A percentile compares a stretch with the other conserved stretches of the same genome.
These are phyloP conservation scores for Carassius carassius DNA, from an alignment of 2,113 vertebrate species.

Conservation along the genomic window DNA sequence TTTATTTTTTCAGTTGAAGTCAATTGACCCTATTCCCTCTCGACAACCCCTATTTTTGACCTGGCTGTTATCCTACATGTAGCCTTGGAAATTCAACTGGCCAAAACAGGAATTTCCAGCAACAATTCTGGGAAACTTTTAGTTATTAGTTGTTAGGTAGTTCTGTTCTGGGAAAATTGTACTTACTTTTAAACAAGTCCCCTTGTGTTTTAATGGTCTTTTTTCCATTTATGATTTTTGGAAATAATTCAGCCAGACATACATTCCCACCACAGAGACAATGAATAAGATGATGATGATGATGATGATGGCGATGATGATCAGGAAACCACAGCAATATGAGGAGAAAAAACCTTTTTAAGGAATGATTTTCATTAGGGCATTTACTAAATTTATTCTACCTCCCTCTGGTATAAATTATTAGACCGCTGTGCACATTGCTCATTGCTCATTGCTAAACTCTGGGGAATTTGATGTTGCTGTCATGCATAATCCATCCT, in stretches of 20 bases:
- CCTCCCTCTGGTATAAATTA: conserved; percentile 4
- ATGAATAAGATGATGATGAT: background rate
- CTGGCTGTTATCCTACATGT: background rate
- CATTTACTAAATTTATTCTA: background rate
- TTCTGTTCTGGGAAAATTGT: background rate
- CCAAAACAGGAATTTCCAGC: background rate
- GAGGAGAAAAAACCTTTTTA: background rate
- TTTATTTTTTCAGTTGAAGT: background rate
- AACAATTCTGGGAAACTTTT: background rate
- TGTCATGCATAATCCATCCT: background rate
- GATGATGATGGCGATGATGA: too few relatives aligned
- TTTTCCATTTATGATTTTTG: background rate
- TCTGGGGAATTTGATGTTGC: background rate
- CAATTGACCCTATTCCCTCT: background rate
- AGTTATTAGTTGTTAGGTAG: background rate
- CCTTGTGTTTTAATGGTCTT: background rate
- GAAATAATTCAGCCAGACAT: background rate
- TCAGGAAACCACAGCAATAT: background rate
- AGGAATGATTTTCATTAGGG: background rate
- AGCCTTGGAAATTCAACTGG: background rate
- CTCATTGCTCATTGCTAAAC: background rate
- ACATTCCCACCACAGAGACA: background rate
- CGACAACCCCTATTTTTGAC: background rate
- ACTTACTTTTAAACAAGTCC: background rate
- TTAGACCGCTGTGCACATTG: conserved; percentile 28